Base-by-base conservation (phyloP, 2,797 vertebrate genomes). In the Xerus rutilus region DNA sequence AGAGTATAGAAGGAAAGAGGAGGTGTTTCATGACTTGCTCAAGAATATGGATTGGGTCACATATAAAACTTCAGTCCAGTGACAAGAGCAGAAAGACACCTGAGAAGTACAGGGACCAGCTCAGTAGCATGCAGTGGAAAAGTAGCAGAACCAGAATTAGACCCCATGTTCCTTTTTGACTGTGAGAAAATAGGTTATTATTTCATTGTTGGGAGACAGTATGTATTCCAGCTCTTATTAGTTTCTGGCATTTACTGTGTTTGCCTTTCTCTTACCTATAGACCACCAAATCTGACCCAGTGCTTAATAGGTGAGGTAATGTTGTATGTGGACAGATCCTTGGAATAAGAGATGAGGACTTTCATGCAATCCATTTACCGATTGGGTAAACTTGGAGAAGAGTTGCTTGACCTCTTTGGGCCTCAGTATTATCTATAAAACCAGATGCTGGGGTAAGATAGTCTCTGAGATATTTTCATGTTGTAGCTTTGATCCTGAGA, bases 191-290 rank as follows among this genome's bases (percentile, higher is more conserved):
- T 81, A 74, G 20, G 47, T 78, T 89, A 15, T 17, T 35, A 30
- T 82, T 85, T 92, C 35, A 52, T 72, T 13, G 73, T 93, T 89
- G 59, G 82, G 52, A 88, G 59, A 49, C 28, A 54, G 23, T 13
- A 35, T 28, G 54, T 20, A 62, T 73, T 64, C 23, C 35, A 52
- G 39, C 4, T 82, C 74, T 93, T 70, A 89, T 69, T 79, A 52
- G 57, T 43, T 43, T 30, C 57, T 81, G 67, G 10, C 47, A 64
- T 78, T 69, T 47, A 70, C 64, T 65, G 12, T 5, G 3, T 1
- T 52, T 87, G 15, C 20, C 69, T 74, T 88, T 13, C 25, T 82
- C 25, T 86, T 15, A 35, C 18, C 15, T 13, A 10, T 23, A 65
- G 91, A 47, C 12, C 43, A 65, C 43, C 21, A 62, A 74, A 83